Conservation (phyloP, 2,888 invertebrate genomes). For the Erebia aethiops region DNA sequence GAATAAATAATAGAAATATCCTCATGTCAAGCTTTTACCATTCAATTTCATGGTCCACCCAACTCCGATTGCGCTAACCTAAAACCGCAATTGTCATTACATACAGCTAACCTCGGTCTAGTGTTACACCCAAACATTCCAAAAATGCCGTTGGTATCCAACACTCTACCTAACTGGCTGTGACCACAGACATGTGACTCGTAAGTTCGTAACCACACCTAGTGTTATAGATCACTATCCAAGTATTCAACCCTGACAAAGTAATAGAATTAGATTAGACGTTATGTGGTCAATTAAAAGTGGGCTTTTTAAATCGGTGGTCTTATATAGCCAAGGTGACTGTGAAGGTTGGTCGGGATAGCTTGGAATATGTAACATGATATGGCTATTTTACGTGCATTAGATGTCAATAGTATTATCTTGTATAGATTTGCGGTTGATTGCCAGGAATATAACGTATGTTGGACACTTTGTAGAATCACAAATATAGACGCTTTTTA, state of each 20-base stretch:
- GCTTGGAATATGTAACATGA: slow-evolving; percentile 31
- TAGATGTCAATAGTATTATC: slow-evolving; percentile 48
- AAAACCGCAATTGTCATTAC: slow-evolving; percentile 51
- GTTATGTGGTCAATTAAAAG: slow-evolving; percentile 24
- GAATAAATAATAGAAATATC: background rate
- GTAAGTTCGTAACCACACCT: slow-evolving; percentile 55
- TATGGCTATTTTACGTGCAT: slow-evolving; percentile 35
- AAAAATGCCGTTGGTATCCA: slow-evolving; percentile 65
- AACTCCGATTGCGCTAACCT: background rate
- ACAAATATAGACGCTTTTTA: background rate
- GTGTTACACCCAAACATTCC: slow-evolving; percentile 62
- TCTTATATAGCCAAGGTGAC: slow-evolving; percentile 40
- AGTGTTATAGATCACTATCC: slow-evolving; percentile 22
- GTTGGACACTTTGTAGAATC: background rate
- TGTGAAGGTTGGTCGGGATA: slow-evolving; percentile 48
- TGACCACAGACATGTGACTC: slow-evolving; percentile 60
- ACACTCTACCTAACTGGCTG: slow-evolving; percentile 63
- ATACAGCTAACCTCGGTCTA: slow-evolving; percentile 44
- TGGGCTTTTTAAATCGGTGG: slow-evolving; percentile 43
- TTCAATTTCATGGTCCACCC: slow-evolving; percentile 10
- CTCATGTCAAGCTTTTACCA: background rate
- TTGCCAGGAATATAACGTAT: background rate
- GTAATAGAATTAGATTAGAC: slow-evolving; percentile 21
- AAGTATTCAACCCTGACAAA: slow-evolving; percentile 41
- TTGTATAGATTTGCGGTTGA: slow-evolving; percentile 38